Conservation (phyloP, 1,140 invertebrate species). For the Platorchestia sp. region DNA sequence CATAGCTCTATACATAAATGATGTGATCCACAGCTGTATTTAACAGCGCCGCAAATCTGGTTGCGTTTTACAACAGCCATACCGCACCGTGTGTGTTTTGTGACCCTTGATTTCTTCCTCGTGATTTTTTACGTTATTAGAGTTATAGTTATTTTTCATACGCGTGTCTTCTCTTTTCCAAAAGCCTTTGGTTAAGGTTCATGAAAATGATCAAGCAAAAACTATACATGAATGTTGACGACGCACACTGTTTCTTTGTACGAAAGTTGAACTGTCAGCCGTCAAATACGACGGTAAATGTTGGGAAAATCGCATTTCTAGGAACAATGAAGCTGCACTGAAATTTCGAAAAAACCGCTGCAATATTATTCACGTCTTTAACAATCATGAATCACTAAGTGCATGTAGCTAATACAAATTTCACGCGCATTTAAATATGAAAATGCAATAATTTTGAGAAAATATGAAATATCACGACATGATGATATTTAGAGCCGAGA, state of each 20-base stretch:
- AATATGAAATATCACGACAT: no score
- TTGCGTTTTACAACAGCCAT: not conserved
- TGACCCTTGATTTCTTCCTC: not conserved
- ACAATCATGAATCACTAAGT: no score
- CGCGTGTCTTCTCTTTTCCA: not conserved
- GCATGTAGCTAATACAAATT: no score
- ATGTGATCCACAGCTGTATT: not conserved
- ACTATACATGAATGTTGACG: not conserved
- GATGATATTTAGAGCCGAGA: no score
- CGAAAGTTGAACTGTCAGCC: not conserved
- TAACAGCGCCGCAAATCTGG: not conserved
- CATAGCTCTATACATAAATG: not conserved
- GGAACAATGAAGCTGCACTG: no score
- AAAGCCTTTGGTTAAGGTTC: not conserved
- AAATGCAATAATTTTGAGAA: no score
- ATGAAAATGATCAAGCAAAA: not conserved
- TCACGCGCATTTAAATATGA: no score
- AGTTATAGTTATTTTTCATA: no score
- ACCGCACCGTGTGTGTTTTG: not conserved
- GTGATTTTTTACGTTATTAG: not conserved
- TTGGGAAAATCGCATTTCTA: no score
- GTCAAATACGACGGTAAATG: no score
- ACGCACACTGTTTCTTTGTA: not conserved
- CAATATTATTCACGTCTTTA: no score
- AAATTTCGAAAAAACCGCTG: no score